Evolutionary conservation across 2,113 vertebrate species (phyloP).

Genomic region (Caretta caretta): DNA sequence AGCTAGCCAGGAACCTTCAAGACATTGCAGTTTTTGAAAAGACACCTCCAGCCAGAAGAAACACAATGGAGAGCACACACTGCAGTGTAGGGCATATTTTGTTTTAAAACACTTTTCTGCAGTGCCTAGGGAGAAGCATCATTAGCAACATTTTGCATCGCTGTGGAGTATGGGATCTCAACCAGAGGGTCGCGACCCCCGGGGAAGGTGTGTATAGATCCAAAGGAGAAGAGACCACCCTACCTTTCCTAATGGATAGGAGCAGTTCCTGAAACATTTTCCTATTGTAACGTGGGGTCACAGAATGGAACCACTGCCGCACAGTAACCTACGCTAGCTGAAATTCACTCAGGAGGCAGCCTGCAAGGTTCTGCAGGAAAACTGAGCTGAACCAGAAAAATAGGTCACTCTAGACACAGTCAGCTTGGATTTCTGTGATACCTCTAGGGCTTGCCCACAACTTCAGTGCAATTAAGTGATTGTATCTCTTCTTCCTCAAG

Average conservation of each 20-base stretch:
- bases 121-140: rapidly evolving
- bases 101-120: background rate
- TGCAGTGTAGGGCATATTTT: background rate
- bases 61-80: background rate
- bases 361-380: background rate
- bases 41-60: background rate
- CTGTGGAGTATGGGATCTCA: rapidly evolving
- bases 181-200: background rate
- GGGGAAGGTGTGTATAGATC: background rate
- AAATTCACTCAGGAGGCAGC: background rate
- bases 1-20: background rate
- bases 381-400: background rate
- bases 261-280: background rate
- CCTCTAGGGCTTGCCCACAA: background rate
- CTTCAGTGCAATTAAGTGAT: background rate
- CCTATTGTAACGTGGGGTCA: rapidly evolving
- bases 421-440: background rate
- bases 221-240: background rate
- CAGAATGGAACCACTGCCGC: background rate
- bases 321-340: background rate
- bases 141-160: background rate
- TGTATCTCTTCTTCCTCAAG: background rate
- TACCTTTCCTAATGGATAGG: background rate
- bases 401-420: background rate
- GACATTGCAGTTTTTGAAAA: background rate